phyloP scores from a whole-genome alignment of 2,113 vertebrate genomes.

The Alces alces region DNA sequence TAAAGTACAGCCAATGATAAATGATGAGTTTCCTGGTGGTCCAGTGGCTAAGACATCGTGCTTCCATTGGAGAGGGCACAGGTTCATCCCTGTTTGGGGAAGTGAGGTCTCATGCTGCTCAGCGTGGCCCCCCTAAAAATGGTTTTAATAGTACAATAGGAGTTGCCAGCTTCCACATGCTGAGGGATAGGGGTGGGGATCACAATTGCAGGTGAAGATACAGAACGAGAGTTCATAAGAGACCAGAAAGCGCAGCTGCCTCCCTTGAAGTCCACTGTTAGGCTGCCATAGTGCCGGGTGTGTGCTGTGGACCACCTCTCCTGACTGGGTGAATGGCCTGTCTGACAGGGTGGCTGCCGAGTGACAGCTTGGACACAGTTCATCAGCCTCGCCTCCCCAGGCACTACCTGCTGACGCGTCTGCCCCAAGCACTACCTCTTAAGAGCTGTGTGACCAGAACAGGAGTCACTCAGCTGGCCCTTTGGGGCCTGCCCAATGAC shows the following conservation, averaged over 20 bases:
- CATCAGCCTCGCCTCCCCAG: background rate
- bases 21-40: background rate
- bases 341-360: background rate
- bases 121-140: background rate
- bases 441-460: background rate
- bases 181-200: accelerated
- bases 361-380: background rate
- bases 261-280: background rate
- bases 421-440: background rate
- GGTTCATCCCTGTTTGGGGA: background rate
- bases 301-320: background rate
- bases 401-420: background rate
- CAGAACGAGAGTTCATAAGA: background rate
- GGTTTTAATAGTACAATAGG: background rate
- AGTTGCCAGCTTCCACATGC: background rate
- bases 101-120: background rate
- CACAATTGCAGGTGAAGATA: background rate
- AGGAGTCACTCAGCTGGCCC: background rate
- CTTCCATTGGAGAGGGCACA: background rate
- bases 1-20: background rate
- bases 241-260: background rate
- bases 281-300: background rate
- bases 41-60: background rate
- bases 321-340: background rate
- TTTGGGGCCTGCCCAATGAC: background rate